phyloP scores from a whole-genome alignment of 2,797 vertebrate genomes.

The Pseudochaenichthys georgianus region DNA sequence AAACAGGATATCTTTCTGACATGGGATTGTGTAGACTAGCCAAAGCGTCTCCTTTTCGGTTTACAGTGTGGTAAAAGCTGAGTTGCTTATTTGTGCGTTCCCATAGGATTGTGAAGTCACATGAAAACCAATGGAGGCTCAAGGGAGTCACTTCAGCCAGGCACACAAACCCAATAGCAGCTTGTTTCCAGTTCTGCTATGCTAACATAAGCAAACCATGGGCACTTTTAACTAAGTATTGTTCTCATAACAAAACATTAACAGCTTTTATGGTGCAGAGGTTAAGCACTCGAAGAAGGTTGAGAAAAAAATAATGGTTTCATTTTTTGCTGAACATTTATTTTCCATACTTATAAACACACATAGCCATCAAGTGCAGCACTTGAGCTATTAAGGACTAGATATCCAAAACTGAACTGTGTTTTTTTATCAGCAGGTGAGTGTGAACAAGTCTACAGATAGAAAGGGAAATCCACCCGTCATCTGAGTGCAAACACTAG shows the following conservation, averaged over 20 bases:
- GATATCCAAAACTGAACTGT: conserved; percentile 6
- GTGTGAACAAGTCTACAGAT: conserved; percentile 19
- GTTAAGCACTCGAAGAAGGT: background rate
- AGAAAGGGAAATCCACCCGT: conserved; percentile 9
- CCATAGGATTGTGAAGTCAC: too few relatives aligned
- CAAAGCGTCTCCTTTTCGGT: too few relatives aligned
- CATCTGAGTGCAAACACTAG: conserved; percentile 1
- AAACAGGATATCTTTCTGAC: too few relatives aligned
- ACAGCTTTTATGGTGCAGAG: conserved; percentile 1
- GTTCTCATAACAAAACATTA: background rate
- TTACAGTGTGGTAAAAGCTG: too few relatives aligned
- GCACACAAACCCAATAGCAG: too few relatives aligned
- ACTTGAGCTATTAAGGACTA: conserved; percentile 21
- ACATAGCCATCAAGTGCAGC: conserved; percentile 7
- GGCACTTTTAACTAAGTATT: background rate
- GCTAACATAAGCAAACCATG: background rate
- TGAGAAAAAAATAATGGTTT: background rate
- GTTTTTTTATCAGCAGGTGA: conserved; percentile 13
- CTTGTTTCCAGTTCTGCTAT: too few relatives aligned
- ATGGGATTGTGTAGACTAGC: too few relatives aligned
- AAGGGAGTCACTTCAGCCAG: too few relatives aligned
- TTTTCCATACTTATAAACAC: background rate
- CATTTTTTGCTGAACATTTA: background rate
- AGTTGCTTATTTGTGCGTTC: too few relatives aligned
- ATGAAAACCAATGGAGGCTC: too few relatives aligned